A percentile compares a stretch with the other conserved stretches of the same genome.
phyloP scores from a whole-genome alignment of 2,113 vertebrate genomes.

The Phyllopteryx taeniolatus region DNA sequence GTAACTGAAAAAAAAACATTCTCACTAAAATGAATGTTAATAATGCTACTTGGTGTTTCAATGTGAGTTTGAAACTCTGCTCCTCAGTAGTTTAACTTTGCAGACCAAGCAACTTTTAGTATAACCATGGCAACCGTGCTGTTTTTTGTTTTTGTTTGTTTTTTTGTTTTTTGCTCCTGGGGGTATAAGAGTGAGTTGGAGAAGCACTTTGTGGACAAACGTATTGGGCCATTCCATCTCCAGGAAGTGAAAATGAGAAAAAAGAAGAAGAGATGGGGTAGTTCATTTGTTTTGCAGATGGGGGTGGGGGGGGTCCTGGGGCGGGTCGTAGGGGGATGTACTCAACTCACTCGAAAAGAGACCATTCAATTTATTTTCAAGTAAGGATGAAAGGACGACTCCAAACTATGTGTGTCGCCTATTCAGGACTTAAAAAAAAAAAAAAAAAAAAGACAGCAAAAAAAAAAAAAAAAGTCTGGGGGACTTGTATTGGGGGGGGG shows the following conservation, averaged over 20 bases:
- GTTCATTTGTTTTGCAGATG: background rate
- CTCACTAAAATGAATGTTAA: too few relatives aligned
- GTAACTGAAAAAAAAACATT: too few relatives aligned
- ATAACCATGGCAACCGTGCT: background rate
- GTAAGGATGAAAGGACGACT: constrained; percentile 71
- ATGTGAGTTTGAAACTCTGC: too few relatives aligned
- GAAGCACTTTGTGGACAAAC: background rate
- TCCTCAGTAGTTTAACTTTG: background rate
- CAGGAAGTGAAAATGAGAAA: constrained; percentile 6
- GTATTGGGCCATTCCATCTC: background rate
- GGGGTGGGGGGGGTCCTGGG: background rate
- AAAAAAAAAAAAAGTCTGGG: constrained; percentile 44
- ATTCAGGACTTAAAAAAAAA: constrained; percentile 67
- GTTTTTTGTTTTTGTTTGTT: background rate
- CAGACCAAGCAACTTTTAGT: background rate
- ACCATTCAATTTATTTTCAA: constrained; percentile 70
- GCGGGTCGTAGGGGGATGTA: constrained; percentile 10
- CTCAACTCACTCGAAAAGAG: constrained; percentile 58
- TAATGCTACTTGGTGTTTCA: too few relatives aligned
- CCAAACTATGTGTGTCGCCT: constrained; percentile 68
- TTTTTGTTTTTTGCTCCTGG: background rate
- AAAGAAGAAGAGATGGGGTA: background rate
- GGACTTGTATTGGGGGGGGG: constrained; percentile 41
- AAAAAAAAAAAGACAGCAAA: constrained; percentile 26
- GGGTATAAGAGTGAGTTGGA: background rate